Percentiles rank a stretch among this genome's conserved stretches.
Evolutionary conservation across 1,140 invertebrate species (phyloP).

Genomic region (Musca vetustissima): DNA sequence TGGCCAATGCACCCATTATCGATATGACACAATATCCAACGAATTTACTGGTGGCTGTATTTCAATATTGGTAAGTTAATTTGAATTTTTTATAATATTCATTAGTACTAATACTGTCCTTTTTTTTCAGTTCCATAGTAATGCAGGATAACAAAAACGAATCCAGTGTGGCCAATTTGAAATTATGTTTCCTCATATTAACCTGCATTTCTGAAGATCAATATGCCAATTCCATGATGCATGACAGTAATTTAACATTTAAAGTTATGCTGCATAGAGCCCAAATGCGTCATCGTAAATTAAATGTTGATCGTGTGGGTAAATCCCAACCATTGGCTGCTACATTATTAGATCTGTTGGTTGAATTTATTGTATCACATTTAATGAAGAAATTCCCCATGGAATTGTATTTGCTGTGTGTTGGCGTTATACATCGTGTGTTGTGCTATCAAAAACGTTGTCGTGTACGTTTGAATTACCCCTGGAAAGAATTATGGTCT

Average conservation of each 20-base stretch:
- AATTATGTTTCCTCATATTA: conserved; percentile 91
- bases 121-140: conserved; percentile 79
- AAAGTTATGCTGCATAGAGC: conserved; percentile 87
- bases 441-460: conserved; percentile 95
- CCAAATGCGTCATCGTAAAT: conserved; percentile 92
- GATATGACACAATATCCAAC: conserved; percentile 68
- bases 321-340: conserved; percentile 84
- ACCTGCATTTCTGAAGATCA: conserved; percentile 96
- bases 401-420: conserved; percentile 81
- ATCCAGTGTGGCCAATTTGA: conserved; percentile 84
- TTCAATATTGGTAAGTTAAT: conserved; percentile 84
- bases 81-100: too few relatives aligned
- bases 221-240: conserved; percentile 96
- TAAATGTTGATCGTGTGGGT: conserved; percentile 56
- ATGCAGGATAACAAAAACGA: conserved; percentile 94
- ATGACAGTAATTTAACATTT: conserved; percentile 93
- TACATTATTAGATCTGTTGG: conserved; percentile 87
- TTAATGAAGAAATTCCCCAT: conserved; percentile 94
- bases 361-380: conserved; percentile 95
- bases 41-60: conserved; percentile 91
- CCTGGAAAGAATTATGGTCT: conserved; percentile 95
- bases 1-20: conserved; percentile 57
- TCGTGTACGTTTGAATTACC: conserved; percentile 82
- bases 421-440: conserved; percentile 79
- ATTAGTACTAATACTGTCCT: conserved; percentile 7